phyloP scores from a whole-genome alignment of 2,797 vertebrate species.

The Mormyrus hasselquistii region DNA sequence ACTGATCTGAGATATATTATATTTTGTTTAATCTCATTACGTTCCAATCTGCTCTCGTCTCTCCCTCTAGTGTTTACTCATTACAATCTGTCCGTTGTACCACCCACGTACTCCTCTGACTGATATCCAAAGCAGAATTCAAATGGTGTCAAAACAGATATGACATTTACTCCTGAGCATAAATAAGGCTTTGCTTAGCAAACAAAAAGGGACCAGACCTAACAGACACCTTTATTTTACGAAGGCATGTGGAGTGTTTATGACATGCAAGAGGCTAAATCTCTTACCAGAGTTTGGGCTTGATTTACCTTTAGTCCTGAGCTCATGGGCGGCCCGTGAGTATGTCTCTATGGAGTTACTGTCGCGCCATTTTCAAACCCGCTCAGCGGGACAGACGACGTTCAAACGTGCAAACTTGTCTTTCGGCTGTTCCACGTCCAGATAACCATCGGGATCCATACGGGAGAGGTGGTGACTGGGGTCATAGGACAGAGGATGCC shows the following conservation, averaged over 20 bases:
- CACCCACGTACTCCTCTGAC: neutral
- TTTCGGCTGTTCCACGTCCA: constrained; percentile 46
- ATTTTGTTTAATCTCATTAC: constrained; percentile 6
- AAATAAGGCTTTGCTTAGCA: neutral
- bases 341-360: neutral
- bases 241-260: neutral
- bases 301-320: neutral
- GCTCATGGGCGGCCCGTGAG: neutral
- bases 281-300: neutral
- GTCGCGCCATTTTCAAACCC: neutral
- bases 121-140: neutral
- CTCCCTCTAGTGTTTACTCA: neutral
- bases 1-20: neutral
- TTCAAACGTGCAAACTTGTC: neutral
- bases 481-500: constrained; percentile 99
- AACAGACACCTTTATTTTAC: neutral
- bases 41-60: neutral
- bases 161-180: neutral
- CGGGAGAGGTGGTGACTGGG: constrained; percentile 96
- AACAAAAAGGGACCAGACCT: neutral
- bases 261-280: neutral
- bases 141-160: constrained; percentile 15
- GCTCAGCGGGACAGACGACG: neutral
- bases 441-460: constrained; percentile 98
- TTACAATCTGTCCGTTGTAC: neutral